Evolutionary conservation across 1,140 invertebrate genomes (phyloP).

Genomic region (Bacillus rossius): DNA sequence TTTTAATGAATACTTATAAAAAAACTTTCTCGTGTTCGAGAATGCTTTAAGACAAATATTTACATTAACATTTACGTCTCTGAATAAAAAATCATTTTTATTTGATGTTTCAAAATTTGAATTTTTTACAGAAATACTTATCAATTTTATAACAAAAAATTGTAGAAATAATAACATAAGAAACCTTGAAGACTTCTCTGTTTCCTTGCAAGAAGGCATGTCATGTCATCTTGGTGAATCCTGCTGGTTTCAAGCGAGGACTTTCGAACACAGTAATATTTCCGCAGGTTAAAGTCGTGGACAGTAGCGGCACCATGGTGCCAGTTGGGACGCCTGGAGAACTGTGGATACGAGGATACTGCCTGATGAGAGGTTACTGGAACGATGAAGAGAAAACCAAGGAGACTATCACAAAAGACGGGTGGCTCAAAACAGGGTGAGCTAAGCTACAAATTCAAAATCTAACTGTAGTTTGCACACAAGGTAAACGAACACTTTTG

Average conservation of each 20-base stretch:
- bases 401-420: conserved; percentile 44
- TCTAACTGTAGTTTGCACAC: too few species aligned
- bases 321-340: conserved; percentile 47
- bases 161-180: background rate
- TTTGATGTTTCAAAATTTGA: too few species aligned
- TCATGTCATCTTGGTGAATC: background rate
- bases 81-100: too few species aligned
- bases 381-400: conserved; percentile 48
- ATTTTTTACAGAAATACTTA: too few species aligned
- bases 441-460: too few species aligned
- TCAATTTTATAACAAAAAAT: background rate
- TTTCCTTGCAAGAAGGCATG: background rate
- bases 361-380: conserved; percentile 55
- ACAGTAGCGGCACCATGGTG: conserved; percentile 43
- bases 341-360: conserved; percentile 50
- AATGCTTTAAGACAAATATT: too few species aligned
- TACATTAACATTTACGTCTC: too few species aligned
- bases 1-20: too few species aligned
- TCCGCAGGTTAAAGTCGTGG: conserved; percentile 46
- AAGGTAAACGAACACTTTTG: too few species aligned
- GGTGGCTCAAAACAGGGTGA: conserved; percentile 59
- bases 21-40: too few species aligned
- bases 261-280: background rate
- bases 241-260: background rate
- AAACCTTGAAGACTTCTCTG: background rate